Conservation (phyloP, 1,140 invertebrate genomes). For the Trichogramma pretiosum region DNA sequence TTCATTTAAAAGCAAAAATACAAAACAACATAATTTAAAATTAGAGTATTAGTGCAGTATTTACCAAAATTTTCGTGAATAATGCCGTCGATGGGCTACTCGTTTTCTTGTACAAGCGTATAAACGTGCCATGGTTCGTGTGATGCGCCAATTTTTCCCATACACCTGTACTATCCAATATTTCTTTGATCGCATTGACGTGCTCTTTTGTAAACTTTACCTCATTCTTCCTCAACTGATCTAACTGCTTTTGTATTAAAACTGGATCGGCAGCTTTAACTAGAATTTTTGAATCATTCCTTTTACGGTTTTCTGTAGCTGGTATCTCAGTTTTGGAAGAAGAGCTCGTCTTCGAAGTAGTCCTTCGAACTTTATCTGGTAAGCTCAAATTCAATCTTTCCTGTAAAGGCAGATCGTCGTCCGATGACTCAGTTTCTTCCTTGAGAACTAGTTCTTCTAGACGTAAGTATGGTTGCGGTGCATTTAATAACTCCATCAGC, state of each 20-base stretch:
- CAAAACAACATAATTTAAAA: too few relatives aligned
- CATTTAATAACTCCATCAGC: too few relatives aligned
- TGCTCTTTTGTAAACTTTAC: constrained; percentile 21
- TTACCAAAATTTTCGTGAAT: constrained; percentile 27
- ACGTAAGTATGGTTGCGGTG: too few relatives aligned
- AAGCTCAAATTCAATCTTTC: too few relatives aligned
- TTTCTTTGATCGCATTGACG: constrained; percentile 24
- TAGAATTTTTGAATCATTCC: not conserved
- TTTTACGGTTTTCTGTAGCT: too few relatives aligned
- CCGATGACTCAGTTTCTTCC: too few relatives aligned
- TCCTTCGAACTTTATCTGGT: too few relatives aligned
- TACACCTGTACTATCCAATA: constrained; percentile 33
- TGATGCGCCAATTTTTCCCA: constrained; percentile 36
- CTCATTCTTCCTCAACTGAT: not conserved
- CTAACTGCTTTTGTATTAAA: constrained; percentile 1
- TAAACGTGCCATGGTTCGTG: constrained; percentile 32
- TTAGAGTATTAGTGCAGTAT: constrained; percentile 4
- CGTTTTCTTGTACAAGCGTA: constrained; percentile 19
- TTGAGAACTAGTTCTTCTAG: too few relatives aligned
- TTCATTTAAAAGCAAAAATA: too few relatives aligned
- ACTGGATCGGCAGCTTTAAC: constrained; percentile 6
- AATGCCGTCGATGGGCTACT: constrained; percentile 24
- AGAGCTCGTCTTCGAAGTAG: too few relatives aligned
- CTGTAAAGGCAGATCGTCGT: too few relatives aligned
- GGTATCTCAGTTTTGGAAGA: too few relatives aligned